These are phyloP conservation scores for Tinea semifulvella DNA, from an alignment of 2,888 invertebrate genomes.

Conservation along the genomic window DNA sequence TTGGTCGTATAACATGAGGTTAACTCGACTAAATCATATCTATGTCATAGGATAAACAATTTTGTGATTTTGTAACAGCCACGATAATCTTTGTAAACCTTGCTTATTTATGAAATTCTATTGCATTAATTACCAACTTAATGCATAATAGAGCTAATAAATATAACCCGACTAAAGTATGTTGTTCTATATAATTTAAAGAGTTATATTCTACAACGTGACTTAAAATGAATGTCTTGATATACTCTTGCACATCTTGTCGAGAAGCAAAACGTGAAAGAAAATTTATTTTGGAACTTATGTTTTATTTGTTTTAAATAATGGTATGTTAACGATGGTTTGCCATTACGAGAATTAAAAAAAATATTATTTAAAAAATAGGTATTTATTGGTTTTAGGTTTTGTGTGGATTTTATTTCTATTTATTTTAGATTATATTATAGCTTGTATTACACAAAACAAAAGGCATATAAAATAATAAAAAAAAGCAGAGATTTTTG, in stretches of 20 bases:
- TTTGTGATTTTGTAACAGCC: too few species aligned
- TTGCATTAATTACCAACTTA: slow-evolving; percentile 6
- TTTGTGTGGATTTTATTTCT: background rate
- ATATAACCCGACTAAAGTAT: slow-evolving; percentile 1
- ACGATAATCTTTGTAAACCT: too few species aligned
- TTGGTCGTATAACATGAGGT: too few species aligned
- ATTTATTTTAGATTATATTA: too few species aligned
- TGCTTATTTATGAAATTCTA: background rate
- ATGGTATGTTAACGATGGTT: background rate
- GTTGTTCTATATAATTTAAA: background rate
- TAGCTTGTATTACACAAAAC: too few species aligned
- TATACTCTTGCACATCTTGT: background rate
- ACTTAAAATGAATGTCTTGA: background rate
- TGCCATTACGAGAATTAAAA: background rate
- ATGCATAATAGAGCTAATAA: slow-evolving; percentile 3
- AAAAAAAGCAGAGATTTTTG: background rate
- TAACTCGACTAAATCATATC: too few species aligned
- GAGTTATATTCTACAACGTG: background rate
- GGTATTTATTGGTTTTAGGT: background rate
- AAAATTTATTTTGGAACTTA: background rate
- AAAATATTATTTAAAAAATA: too few species aligned
- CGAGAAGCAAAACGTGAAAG: background rate
- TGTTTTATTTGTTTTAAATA: background rate
- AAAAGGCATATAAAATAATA: background rate
- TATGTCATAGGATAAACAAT: too few species aligned